phyloP scores from a whole-genome alignment of 2,888 invertebrate genomes.

The Megalurothrips usitatus region DNA sequence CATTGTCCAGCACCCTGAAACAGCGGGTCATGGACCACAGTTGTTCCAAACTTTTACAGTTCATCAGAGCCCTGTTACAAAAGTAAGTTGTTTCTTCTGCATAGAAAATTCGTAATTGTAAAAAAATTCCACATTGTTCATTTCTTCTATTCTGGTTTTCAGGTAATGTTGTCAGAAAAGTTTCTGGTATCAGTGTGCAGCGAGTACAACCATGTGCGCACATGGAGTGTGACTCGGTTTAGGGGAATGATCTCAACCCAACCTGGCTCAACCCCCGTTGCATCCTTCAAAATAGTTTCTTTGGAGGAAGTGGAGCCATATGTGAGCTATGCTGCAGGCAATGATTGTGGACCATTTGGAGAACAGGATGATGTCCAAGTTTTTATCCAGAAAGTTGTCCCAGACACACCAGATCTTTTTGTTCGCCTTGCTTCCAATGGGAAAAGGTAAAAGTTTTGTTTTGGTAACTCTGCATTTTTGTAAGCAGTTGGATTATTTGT shows the following conservation, averaged over 20 bases:
- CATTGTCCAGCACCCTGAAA: slow-evolving; percentile 98
- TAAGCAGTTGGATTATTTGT: background rate
- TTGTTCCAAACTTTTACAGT: slow-evolving; percentile 97
- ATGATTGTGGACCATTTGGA: slow-evolving; percentile 85
- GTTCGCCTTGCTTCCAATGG: slow-evolving; percentile 93
- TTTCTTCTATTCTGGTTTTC: slow-evolving; percentile 38
- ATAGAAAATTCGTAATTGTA: slow-evolving; percentile 27
- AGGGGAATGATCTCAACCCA: slow-evolving; percentile 98
- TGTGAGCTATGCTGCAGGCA: slow-evolving; percentile 59
- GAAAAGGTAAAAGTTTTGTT: slow-evolving; percentile 58
- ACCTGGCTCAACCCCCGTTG: slow-evolving; percentile 94
- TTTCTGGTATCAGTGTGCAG: slow-evolving; percentile 93
- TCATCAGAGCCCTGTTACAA: slow-evolving; percentile 91
- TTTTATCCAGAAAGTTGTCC: slow-evolving; percentile 96
- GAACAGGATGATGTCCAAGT: slow-evolving; percentile 98
- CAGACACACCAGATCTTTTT: slow-evolving; percentile 92
- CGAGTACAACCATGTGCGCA: slow-evolving; percentile 96
- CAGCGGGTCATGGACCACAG: slow-evolving; percentile 96
- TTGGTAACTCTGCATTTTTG: background rate
- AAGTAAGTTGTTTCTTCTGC: slow-evolving; percentile 53
- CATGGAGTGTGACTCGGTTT: slow-evolving; percentile 95
- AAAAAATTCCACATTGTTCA: background rate
- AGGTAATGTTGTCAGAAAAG: slow-evolving; percentile 92
- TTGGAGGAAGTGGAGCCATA: slow-evolving; percentile 66
- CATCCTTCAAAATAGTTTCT: slow-evolving; percentile 94